These are phyloP conservation scores for Melanerpes formicivorus DNA, from an alignment of 2,113 vertebrate genomes.

Conservation along the genomic window DNA sequence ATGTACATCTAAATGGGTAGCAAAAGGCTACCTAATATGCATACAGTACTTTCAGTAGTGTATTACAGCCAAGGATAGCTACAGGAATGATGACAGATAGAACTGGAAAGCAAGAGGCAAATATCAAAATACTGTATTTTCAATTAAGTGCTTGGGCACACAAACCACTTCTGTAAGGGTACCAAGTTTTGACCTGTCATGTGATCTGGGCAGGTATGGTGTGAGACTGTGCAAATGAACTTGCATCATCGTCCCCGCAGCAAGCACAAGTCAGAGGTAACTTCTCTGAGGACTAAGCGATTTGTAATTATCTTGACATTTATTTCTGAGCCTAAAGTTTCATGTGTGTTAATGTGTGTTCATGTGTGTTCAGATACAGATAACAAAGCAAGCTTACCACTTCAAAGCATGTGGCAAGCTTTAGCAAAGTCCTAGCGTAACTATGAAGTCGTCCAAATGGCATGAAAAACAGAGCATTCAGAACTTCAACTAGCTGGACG, in stretches of 20 bases:
- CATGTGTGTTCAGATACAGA: not conserved
- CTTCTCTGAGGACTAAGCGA: not conserved
- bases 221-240: not conserved
- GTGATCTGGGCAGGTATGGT: not conserved
- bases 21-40: not conserved
- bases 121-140: not conserved
- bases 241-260: not conserved
- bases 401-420: conserved; percentile 93
- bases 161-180: not conserved
- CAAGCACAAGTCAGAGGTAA: not conserved
- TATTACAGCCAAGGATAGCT: not conserved
- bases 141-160: not conserved
- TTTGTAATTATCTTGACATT: not conserved
- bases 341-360: not conserved
- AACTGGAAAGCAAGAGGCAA: not conserved
- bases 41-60: not conserved
- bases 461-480: conserved; percentile 88
- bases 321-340: not conserved
- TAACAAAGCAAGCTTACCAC: conserved; percentile 81
- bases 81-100: not conserved
- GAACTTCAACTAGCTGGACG: conserved; percentile 79
- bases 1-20: not conserved
- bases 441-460: conserved; percentile 87
- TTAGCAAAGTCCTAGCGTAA: conserved; percentile 90
- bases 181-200: not conserved